Conservation (phyloP, 2,113 vertebrate species). For the Neogale vison region DNA sequence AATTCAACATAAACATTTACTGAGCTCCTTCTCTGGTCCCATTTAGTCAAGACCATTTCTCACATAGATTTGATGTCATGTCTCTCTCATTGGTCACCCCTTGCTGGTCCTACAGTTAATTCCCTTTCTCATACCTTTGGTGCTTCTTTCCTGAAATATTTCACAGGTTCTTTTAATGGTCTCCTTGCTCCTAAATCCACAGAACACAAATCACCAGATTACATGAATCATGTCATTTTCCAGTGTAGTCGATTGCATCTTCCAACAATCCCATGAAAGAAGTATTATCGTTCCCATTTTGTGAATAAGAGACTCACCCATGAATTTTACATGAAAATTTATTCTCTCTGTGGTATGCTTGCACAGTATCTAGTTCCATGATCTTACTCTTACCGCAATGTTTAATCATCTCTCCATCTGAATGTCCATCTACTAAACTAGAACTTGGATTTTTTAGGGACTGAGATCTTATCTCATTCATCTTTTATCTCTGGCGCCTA, state of each 20-base stretch:
- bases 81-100: neutral
- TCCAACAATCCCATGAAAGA: neutral
- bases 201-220: neutral
- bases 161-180: neutral
- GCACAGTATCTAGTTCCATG: neutral
- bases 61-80: neutral
- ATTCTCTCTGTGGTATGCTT: neutral
- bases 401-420: neutral
- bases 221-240: neutral
- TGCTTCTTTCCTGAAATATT: neutral
- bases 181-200: neutral
- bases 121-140: neutral
- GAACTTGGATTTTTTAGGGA: neutral
- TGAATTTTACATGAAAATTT: neutral
- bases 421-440: neutral
- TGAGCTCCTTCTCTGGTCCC: neutral
- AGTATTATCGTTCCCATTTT: neutral
- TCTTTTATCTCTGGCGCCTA: neutral
- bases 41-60: neutral
- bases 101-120: neutral
- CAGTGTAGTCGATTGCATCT: neutral
- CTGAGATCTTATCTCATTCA: neutral
- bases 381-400: rapidly evolving
- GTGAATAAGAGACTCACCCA: neutral
- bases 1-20: neutral